Evolutionary conservation across 2,888 invertebrate species (phyloP).

Genomic region (Liopterus haemorrhoidalis): DNA sequence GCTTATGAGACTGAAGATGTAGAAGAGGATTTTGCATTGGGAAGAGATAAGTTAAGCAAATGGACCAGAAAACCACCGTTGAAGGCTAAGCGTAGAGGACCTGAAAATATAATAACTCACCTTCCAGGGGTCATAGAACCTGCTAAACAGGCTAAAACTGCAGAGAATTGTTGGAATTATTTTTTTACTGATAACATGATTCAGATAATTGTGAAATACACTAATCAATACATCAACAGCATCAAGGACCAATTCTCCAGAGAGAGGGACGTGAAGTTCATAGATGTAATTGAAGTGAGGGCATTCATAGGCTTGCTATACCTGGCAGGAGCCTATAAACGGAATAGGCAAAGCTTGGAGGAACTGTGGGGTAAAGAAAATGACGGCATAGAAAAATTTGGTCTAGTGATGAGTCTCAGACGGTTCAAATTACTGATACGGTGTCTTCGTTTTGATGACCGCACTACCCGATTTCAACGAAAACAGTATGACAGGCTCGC

Average conservation of each 20-base stretch:
- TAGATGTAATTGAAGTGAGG: constrained; percentile 31
- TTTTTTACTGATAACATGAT: constrained; percentile 31
- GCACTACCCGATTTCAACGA: constrained; percentile 4
- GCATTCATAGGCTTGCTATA: constrained; percentile 34
- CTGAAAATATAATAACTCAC: constrained; percentile 28
- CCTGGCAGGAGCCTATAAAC: constrained; percentile 31
- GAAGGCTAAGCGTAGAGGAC: constrained; percentile 13
- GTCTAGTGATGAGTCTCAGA: constrained; percentile 26
- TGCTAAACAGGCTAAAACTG: constrained; percentile 27
- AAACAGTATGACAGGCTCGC: constrained; percentile 25
- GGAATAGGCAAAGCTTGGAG: constrained; percentile 24
- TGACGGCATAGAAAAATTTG: constrained; percentile 28
- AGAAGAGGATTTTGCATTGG: constrained; percentile 16
- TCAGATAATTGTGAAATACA: constrained; percentile 30
- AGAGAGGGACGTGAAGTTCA: constrained; percentile 27
- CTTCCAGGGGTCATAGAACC: constrained; percentile 29
- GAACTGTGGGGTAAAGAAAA: constrained; percentile 29
- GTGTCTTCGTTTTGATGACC: constrained; percentile 1
- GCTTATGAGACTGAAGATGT: constrained; percentile 16
- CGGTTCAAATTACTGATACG: constrained; percentile 25
- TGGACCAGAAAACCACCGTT: constrained; percentile 24
- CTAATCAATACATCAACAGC: constrained; percentile 29
- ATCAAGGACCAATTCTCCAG: constrained; percentile 25
- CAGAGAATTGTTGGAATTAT: constrained; percentile 29
- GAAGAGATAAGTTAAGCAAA: constrained; percentile 25